Conservation (phyloP, 2,113 vertebrate genomes). For the Saimiri boliviensis region DNA sequence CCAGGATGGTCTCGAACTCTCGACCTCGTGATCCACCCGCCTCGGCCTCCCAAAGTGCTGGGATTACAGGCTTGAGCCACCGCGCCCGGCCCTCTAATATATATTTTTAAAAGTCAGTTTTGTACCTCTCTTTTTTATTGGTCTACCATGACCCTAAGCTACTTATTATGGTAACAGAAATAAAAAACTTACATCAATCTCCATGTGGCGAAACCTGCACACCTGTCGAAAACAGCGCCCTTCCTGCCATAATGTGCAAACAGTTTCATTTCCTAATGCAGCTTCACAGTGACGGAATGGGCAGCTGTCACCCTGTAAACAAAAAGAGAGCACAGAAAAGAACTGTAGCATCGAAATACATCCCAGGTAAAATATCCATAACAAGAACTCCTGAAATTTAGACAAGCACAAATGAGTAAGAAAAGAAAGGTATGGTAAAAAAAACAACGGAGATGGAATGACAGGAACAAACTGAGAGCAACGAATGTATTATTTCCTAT, state of each 20-base stretch:
- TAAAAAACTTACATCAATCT: conserved; percentile 91
- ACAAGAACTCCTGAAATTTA: not conserved
- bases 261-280: conserved; percentile 93
- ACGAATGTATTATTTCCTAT: not conserved
- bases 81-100: not conserved
- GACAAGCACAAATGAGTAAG: not conserved
- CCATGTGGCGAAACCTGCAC: conserved; percentile 98
- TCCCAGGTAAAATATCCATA: not conserved
- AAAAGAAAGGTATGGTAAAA: not conserved
- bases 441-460: not conserved
- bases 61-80: not conserved
- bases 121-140: not conserved
- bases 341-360: not conserved
- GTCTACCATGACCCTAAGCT: not conserved
- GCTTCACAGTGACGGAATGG: conserved; percentile 96
- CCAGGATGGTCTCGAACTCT: not conserved
- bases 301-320: conserved; percentile 92
- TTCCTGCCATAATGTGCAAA: conserved; percentile 96
- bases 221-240: conserved; percentile 92
- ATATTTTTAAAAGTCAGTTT: not conserved
- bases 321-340: not conserved
- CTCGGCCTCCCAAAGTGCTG: not conserved
- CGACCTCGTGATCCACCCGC: not conserved
- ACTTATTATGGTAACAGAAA: not conserved
- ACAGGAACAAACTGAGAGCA: not conserved